Evolutionary conservation across 2,113 vertebrate species (phyloP).

Genomic region (Ceuthmochares aereus): DNA sequence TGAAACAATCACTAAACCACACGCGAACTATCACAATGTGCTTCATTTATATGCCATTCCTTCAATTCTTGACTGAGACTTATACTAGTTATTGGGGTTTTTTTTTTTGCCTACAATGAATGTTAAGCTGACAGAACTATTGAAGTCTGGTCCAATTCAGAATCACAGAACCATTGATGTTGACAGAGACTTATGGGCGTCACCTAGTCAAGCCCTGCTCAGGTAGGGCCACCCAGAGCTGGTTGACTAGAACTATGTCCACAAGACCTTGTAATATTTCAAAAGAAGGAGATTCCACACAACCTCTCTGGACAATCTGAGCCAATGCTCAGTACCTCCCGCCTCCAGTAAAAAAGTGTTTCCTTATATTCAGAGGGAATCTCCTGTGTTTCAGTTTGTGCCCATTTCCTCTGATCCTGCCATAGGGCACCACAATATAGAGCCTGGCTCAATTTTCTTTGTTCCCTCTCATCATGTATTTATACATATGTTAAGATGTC

Average conservation of each 20-base stretch:
- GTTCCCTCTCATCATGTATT: too few relatives aligned
- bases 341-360: not conserved
- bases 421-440: too few relatives aligned
- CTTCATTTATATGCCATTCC: not conserved
- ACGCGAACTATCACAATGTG: too few relatives aligned
- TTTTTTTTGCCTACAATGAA: not conserved
- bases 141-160: not conserved
- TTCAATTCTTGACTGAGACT: not conserved
- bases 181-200: not conserved
- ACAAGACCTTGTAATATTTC: not conserved
- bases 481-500: too few relatives aligned
- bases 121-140: not conserved
- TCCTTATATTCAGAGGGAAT: not conserved
- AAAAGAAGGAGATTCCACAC: not conserved
- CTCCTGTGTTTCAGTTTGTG: too few relatives aligned
- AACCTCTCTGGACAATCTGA: not conserved
- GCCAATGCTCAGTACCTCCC: not conserved
- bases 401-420: too few relatives aligned
- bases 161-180: not conserved
- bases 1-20: not conserved
- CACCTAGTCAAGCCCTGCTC: not conserved
- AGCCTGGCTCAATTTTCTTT: too few relatives aligned
- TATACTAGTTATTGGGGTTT: not conserved
- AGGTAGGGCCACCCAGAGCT: not conserved
- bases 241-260: not conserved